Evolutionary conservation across 2,113 vertebrate genomes (phyloP), one percentile per base, ranked within the genome.

Genomic region (Lycocorax pyrrhopterus): DNA sequence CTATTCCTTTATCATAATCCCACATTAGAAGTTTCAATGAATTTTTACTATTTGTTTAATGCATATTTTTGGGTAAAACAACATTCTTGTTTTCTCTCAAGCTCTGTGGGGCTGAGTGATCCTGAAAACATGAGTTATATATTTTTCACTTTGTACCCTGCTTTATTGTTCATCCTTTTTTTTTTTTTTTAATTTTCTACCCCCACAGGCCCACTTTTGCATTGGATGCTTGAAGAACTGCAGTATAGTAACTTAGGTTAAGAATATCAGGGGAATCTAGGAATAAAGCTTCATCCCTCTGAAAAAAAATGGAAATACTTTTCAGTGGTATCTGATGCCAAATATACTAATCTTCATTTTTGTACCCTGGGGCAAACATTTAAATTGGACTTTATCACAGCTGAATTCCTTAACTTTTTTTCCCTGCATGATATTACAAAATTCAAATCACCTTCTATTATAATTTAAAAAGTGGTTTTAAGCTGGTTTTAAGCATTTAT

Each of bases 261-360:
- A 89, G 23, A 93, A 60, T 89, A 82, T 67, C 52, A 92, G 43
- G 47, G 33, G 47, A 92, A 82, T 87, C 46, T 43, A 73, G n/a
- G 35, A 90, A 83, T 74, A 84, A 81, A 85, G 17, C 41, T 84
- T 82, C 32, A 33, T 80, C 39, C 90, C 51, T 89, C 47, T 84
- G 35, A 93, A 93, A 84, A 84, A 39, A 92, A 79, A 93, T 27
- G 13, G 59, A 93, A 95, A 75, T 64, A 75, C 16, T 83, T 79
- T 80, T 37, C 55, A 71, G 26, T 69, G 51, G 7, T 46, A 84
- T 49, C 55, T 53, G 35, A 51, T 95, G 30, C n/a, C 58, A 90
- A 76, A 67, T 68, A 14, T 60, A 83, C 49, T 87, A 59, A 67
- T 94, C 56, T 89, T 81, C 19, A 20, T n/a, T 82, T 78, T 94